A percentile compares a stretch with the other conserved stretches of the same genome.
phyloP scores from a whole-genome alignment of 2,113 vertebrate species.

The Megaceryle torquata region DNA sequence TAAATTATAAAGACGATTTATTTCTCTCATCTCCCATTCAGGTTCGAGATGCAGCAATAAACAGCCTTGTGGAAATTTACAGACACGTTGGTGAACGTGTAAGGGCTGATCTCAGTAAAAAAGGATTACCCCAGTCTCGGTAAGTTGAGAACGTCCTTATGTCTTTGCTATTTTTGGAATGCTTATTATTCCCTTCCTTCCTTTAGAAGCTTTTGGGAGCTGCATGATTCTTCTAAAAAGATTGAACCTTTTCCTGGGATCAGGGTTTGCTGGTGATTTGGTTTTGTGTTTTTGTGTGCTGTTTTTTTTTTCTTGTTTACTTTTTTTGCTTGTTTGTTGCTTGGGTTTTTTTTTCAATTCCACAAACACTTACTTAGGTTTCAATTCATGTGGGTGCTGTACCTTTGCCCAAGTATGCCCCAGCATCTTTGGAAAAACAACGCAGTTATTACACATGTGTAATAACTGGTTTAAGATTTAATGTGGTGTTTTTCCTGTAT shows the following conservation, averaged over 20 bases:
- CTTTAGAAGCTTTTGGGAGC: background rate
- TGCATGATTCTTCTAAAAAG: too few relatives aligned
- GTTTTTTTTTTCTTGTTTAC: background rate
- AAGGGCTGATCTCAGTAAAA: conserved; percentile 96
- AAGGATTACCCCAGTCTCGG: conserved; percentile 96
- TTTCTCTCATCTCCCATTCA: conserved; percentile 53
- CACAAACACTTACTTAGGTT: background rate
- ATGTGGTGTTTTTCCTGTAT: background rate
- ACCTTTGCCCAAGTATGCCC: background rate
- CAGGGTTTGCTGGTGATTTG: background rate
- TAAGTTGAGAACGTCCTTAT: conserved; percentile 61
- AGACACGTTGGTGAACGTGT: conserved; percentile 96
- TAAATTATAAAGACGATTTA: background rate
- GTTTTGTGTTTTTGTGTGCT: background rate
- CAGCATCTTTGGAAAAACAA: background rate
- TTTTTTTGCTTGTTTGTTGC: background rate
- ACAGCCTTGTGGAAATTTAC: conserved; percentile 97
- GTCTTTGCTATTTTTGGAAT: background rate
- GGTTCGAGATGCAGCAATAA: conserved; percentile 97
- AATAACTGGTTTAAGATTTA: background rate
- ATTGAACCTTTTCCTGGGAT: background rate
- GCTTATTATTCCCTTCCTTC: background rate
- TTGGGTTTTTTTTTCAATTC: background rate
- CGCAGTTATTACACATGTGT: background rate
- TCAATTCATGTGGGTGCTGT: background rate